Evolutionary conservation across 2,113 vertebrate genomes (phyloP), one percentile per base, ranked within the genome.

Genomic region (Oryctolagus cuniculus): DNA sequence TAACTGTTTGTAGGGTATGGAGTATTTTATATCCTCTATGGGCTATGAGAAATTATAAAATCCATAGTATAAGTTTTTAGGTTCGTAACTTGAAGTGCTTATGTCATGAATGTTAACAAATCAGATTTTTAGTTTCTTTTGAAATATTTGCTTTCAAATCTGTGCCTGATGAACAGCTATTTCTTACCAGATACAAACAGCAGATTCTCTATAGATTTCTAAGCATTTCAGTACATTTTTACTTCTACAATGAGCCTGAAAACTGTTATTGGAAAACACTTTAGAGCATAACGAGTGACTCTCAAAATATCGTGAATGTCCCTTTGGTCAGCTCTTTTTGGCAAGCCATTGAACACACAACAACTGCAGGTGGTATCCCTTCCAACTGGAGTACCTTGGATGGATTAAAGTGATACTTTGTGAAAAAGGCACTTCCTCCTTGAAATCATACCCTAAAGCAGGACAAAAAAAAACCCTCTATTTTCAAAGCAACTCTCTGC

Each of bases 401-500:
- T 87, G 88, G 61, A 93, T 96, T 96, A 91, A 91, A 89, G n/a
- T 2, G 0, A 69, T 1, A 19, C 11, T 86, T 69, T 86, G 25
- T 84, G 93, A 74, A 79, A 7, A 91, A 82, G 53, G 3, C 29
- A 82, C 90, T 94, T 92, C 72, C 22, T 24, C 17, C 49, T 96
- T 70, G 87, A 91, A 94, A 90, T 86, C 95, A 94, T 66, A 61
- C 21, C 75, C 78, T 75, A 85, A 10, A 90, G 66, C 75, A 81
- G 49, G 27, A 84, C 66, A 31, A 61, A 83, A 69, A 83, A 96
- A 97, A 97, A 96, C 80, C 93, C 84, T 90, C 82, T 96, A 44
- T 95, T 98, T 97, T 94, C 93, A 94, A 96, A 73, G 38, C 64
- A 91, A 93, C 85, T 96, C 9, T 91, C 96, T 95, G 11, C 77